These are phyloP conservation scores for Equus przewalskii DNA, from an alignment of 2,113 vertebrate species.

Conservation along the genomic window DNA sequence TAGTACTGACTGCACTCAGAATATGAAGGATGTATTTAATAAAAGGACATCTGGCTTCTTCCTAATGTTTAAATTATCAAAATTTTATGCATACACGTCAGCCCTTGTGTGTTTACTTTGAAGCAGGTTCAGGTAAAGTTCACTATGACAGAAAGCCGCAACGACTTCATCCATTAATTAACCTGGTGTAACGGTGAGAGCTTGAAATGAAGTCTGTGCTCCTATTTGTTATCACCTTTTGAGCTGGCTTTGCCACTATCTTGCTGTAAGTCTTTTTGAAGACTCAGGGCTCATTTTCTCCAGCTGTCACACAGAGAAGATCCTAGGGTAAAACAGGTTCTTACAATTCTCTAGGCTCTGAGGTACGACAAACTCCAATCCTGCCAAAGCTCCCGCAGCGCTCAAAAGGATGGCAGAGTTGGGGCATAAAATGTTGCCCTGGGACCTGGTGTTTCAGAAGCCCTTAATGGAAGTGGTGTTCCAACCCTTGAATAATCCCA, in stretches of 20 bases:
- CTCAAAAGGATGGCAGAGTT: background rate
- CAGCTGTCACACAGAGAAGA: background rate
- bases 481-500: background rate
- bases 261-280: background rate
- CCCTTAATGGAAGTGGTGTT: background rate
- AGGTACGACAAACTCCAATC: background rate
- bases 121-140: constrained; percentile 76
- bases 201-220: constrained; percentile 19
- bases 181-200: constrained; percentile 35
- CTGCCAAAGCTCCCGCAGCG: background rate
- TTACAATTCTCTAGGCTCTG: background rate
- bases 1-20: background rate
- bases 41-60: constrained; percentile 62
- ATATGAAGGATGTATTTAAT: constrained; percentile 69
- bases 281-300: background rate
- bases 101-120: constrained; percentile 60
- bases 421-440: background rate
- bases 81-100: constrained; percentile 38
- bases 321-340: background rate
- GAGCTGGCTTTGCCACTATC: background rate
- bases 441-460: background rate
- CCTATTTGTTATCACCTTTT: background rate
- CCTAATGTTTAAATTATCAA: constrained; percentile 73
- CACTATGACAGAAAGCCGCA: constrained; percentile 43
- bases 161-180: constrained; percentile 56